A percentile compares a stretch with the other conserved stretches of the same genome.
phyloP scores from a whole-genome alignment of 2,888 invertebrate species.

The Hydrotaea diabolus region DNA sequence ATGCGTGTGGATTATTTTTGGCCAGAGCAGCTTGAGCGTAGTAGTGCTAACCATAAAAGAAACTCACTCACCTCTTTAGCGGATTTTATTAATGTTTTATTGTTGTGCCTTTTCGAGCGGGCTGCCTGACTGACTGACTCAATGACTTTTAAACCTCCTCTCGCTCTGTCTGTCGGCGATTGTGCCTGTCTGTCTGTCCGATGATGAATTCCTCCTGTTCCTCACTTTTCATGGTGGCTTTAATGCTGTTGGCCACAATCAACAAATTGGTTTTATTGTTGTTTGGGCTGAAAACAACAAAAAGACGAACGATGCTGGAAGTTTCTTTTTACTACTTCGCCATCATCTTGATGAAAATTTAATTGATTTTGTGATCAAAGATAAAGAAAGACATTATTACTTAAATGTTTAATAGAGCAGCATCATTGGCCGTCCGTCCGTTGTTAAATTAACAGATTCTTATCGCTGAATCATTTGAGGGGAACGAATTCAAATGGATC shows the following conservation, averaged over 20 bases:
- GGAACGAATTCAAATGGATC: no score
- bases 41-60: no score
- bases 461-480: no score
- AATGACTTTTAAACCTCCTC: no score
- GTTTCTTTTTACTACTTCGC: background rate
- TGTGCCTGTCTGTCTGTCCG: background rate
- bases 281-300: background rate
- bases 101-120: background rate
- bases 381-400: background rate
- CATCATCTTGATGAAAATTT: background rate
- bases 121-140: background rate
- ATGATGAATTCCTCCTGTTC: background rate
- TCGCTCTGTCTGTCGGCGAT: no score
- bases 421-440: no score
- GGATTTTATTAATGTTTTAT: background rate
- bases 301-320: background rate
- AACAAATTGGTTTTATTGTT: slow-evolving; percentile 7
- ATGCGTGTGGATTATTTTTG: no score
- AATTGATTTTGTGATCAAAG: background rate
- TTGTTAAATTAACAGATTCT: no score
- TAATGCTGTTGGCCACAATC: background rate
- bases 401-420: no score
- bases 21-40: no score
- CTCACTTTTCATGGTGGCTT: background rate
- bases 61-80: background rate